These are phyloP conservation scores for Rhombomys opimus DNA, from an alignment of 2,113 vertebrate genomes.

Conservation along the genomic window DNA sequence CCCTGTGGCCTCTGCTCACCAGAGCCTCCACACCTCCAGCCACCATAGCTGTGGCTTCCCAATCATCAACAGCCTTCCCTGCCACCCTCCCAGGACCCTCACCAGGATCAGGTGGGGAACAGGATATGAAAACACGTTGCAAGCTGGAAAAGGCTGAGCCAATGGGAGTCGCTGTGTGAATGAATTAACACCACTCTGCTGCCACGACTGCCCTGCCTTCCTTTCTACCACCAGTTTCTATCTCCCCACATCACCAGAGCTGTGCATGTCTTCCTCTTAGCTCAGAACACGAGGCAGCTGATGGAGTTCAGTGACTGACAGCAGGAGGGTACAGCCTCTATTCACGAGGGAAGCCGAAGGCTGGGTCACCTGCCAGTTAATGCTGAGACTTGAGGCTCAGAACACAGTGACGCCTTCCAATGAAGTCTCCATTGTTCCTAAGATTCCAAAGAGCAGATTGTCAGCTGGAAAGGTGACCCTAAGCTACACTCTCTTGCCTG, in stretches of 20 bases:
- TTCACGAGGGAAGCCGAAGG: background rate
- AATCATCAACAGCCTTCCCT: background rate
- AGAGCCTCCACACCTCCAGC: background rate
- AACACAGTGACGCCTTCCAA: background rate
- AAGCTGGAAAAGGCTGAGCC: conserved; percentile 65
- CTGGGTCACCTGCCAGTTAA: background rate
- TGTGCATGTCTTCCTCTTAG: background rate
- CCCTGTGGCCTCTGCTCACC: background rate
- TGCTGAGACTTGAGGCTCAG: background rate
- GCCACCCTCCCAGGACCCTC: background rate
- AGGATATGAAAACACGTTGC: background rate
- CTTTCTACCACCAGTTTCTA: background rate
- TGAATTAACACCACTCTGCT: conserved; percentile 53
- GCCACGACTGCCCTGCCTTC: background rate
- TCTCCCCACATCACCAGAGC: background rate
- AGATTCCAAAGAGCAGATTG: background rate
- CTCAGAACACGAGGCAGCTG: conserved; percentile 45
- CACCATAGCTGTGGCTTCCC: background rate
- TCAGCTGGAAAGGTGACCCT: background rate
- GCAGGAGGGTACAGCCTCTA: background rate
- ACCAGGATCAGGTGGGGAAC: background rate
- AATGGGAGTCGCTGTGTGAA: conserved; percentile 24
- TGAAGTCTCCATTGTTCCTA: accelerated
- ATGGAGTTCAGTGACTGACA: background rate
- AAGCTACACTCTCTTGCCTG: background rate